These are phyloP conservation scores for Nomada fucata DNA, from an alignment of 2,888 invertebrate genomes.

Conservation along the genomic window DNA sequence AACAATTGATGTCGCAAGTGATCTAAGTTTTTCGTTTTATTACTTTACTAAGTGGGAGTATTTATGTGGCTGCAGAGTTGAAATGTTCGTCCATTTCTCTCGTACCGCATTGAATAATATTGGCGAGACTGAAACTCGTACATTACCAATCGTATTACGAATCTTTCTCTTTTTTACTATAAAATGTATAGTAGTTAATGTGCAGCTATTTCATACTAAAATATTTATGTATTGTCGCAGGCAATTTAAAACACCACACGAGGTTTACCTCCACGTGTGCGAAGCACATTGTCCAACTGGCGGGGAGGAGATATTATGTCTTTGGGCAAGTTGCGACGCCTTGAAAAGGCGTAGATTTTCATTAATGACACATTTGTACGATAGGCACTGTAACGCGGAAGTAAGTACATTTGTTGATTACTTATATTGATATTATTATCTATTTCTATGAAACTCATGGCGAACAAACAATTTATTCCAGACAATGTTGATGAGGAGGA, in stretches of 20 bases:
- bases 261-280: slow-evolving; percentile 95
- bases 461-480: slow-evolving; percentile 33
- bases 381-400: slow-evolving; percentile 95
- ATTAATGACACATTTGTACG: slow-evolving; percentile 97
- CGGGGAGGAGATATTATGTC: slow-evolving; percentile 92
- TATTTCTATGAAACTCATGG: not conserved
- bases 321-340: slow-evolving; percentile 96
- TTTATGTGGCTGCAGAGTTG: no score
- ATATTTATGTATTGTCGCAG: slow-evolving; percentile 80
- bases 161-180: no score
- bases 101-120: no score
- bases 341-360: slow-evolving; percentile 96
- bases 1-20: no score
- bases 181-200: no score
- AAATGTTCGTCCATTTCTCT: no score
- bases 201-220: no score
- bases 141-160: no score
- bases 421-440: not conserved
- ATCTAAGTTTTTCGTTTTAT: no score
- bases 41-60: no score
- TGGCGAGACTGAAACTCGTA: no score
- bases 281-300: slow-evolving; percentile 91
- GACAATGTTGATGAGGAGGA: slow-evolving; percentile 81
- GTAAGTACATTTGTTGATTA: slow-evolving; percentile 83
- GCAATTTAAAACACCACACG: slow-evolving; percentile 90